Evolutionary conservation across 2,888 invertebrate species (phyloP).

Genomic region (Orchestes rusci): DNA sequence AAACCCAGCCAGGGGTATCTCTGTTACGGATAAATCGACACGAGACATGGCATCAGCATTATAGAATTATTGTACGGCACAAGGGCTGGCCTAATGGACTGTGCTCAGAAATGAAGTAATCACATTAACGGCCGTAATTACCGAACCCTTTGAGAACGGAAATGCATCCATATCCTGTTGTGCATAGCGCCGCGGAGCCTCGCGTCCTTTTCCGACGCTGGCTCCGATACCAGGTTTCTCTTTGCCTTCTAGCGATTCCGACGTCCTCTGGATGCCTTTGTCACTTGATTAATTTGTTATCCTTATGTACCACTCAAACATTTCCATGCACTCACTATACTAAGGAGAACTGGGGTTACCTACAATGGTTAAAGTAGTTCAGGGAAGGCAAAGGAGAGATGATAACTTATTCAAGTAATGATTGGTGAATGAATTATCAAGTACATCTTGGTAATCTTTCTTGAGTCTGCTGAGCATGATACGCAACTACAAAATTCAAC

Average conservation of each 20-base stretch:
- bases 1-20: constrained; percentile 5
- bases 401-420: no score
- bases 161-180: constrained; percentile 65
- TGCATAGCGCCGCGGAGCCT: constrained; percentile 37
- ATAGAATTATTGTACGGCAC: constrained; percentile 43
- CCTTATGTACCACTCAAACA: no score
- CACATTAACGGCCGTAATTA: constrained; percentile 60
- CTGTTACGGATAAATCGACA: constrained; percentile 17
- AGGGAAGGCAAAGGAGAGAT: no score
- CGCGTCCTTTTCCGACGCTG: constrained; percentile 26
- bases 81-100: constrained; percentile 45
- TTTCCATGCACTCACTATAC: no score
- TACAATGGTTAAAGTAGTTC: no score
- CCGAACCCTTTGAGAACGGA: constrained; percentile 56
- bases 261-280: constrained; percentile 36
- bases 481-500: no score
- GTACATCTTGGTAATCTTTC: no score
- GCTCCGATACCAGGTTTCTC: constrained; percentile 16
- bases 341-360: no score
- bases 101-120: constrained; percentile 51
- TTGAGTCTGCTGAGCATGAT: no score
- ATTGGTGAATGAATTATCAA: no score
- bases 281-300: constrained; percentile 47
- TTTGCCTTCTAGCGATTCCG: constrained; percentile 14
- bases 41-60: constrained; percentile 35